A percentile compares a stretch with the other conserved stretches of the same genome.
Conservation (phyloP, 2,797 vertebrate species). For the Percopsis omiscomaycus region DNA sequence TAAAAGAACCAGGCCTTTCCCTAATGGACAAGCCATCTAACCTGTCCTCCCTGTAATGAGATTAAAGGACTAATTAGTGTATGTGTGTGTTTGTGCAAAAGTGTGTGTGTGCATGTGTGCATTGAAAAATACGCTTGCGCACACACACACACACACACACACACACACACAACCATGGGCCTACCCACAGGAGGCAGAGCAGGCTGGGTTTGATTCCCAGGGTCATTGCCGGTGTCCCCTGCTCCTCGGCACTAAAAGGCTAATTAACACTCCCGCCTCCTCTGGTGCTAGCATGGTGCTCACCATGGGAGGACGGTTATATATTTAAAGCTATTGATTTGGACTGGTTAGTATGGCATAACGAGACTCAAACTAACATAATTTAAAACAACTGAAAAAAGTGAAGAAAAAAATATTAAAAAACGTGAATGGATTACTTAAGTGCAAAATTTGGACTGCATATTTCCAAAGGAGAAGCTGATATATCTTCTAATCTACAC, state of each 20-base stretch:
- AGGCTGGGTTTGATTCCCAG: conserved; percentile 38
- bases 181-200: conserved; percentile 57
- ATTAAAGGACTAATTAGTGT: conserved; percentile 81
- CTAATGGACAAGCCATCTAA: conserved; percentile 70
- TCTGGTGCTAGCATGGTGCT: conserved; percentile 21
- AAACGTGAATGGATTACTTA: conserved; percentile 32
- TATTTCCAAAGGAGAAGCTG: conserved; percentile 16
- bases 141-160: conserved; percentile 28
- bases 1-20: conserved; percentile 59
- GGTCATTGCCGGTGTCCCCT: conserved; percentile 55
- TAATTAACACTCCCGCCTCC: conserved; percentile 73
- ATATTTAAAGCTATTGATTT: conserved; percentile 48
- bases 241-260: conserved; percentile 48
- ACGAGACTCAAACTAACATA: conserved; percentile 34
- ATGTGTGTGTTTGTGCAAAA: conserved; percentile 49
- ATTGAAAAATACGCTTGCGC: conserved; percentile 19
- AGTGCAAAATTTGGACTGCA: conserved; percentile 34
- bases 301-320: conserved; percentile 15
- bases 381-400: not conserved
- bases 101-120: conserved; percentile 4
- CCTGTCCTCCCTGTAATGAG: conserved; percentile 74
- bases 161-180: conserved; percentile 32
- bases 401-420: too few relatives aligned
- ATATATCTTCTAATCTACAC: conserved; percentile 27
- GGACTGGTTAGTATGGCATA: conserved; percentile 18